Conservation (phyloP, 1,140 invertebrate genomes). For the Lasioglossum albipes region DNA sequence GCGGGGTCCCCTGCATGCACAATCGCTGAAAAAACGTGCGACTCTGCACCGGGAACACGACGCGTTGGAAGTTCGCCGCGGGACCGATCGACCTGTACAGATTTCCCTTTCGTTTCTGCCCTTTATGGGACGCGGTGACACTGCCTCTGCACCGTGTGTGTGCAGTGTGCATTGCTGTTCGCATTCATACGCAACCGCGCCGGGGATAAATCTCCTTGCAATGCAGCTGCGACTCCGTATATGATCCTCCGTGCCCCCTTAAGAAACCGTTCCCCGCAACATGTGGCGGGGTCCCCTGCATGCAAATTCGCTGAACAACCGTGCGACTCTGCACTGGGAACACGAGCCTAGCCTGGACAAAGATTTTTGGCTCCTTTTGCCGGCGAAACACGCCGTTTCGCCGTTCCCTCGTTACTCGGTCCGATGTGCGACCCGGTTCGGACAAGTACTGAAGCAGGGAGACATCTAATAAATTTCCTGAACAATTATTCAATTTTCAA, state of each 20-base stretch:
- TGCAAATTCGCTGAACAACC: slow-evolving; percentile 23
- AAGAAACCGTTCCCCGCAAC: slow-evolving; percentile 30
- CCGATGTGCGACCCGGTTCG: too few relatives aligned
- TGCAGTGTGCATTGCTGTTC: neutral
- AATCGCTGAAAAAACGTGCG: too few relatives aligned
- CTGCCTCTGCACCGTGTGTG: neutral
- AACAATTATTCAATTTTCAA: too few relatives aligned
- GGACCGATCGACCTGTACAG: slow-evolving; percentile 29
- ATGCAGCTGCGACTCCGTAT: slow-evolving; percentile 42
- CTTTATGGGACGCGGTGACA: slow-evolving; percentile 18
- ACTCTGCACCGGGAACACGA: too few relatives aligned
- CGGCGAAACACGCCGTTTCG: too few relatives aligned
- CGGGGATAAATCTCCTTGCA: slow-evolving; percentile 22
- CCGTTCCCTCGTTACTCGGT: too few relatives aligned
- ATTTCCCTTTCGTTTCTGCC: slow-evolving; percentile 42
- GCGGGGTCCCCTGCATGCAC: too few relatives aligned
- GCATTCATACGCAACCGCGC: slow-evolving; percentile 15
- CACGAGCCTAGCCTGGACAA: neutral
- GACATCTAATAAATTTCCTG: too few relatives aligned
- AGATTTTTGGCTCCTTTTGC: neutral
- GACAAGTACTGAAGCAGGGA: too few relatives aligned
- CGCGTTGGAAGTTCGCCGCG: slow-evolving; percentile 11
- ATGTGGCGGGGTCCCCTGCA: slow-evolving; percentile 13
- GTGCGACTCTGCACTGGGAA: neutral
- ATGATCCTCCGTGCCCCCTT: slow-evolving; percentile 1